Evolutionary conservation across 2,888 invertebrate species (phyloP).

Genomic region (Spicauda simplicius): DNA sequence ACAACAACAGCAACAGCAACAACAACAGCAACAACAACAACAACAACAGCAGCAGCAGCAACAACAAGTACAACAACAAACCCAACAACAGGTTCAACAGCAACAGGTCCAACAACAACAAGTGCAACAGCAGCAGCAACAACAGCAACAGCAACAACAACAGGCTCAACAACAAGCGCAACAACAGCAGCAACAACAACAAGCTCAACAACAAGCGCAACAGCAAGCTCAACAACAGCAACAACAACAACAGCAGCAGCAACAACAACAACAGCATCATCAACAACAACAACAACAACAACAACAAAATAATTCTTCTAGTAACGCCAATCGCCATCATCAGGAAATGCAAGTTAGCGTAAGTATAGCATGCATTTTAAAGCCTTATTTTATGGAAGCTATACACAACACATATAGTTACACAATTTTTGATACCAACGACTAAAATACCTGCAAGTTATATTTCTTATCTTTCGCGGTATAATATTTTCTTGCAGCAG

Average conservation of each 20-base stretch:
- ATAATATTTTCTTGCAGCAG: conserved; percentile 49
- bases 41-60: conserved; percentile 74
- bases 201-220: conserved; percentile 52
- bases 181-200: conserved; percentile 61
- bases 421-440: not conserved
- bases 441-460: not conserved
- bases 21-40: conserved; percentile 71
- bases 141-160: conserved; percentile 69
- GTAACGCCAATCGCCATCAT: conserved; percentile 71
- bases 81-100: conserved; percentile 53
- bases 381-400: no score
- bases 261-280: conserved; percentile 56
- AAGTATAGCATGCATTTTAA: conserved; percentile 8
- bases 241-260: conserved; percentile 67
- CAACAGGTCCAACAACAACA: conserved; percentile 58
- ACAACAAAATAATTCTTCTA: conserved; percentile 62
- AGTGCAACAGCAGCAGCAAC: conserved; percentile 51
- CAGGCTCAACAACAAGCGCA: conserved; percentile 68
- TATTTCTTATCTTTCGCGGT: conserved; percentile 9
- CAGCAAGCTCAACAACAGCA: conserved; percentile 64
- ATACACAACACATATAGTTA: no score
- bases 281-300: conserved; percentile 45
- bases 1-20: conserved; percentile 72
- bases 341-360: conserved; percentile 84
- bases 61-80: conserved; percentile 54